Evolutionary conservation across 2,113 vertebrate genomes (phyloP).

Genomic region (Atractosteus spatula): DNA sequence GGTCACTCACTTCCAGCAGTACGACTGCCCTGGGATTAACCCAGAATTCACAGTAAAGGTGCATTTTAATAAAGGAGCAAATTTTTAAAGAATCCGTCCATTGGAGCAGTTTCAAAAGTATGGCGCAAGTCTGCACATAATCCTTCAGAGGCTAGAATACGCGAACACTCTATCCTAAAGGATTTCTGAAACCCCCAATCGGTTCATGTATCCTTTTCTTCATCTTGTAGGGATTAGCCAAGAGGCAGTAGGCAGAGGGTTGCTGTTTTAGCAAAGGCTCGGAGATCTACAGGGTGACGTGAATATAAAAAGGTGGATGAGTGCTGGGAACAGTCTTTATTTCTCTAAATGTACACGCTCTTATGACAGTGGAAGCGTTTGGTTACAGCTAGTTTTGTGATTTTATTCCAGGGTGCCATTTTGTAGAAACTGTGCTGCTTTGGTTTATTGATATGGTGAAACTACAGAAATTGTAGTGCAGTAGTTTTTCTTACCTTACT

Average conservation of each 20-base stretch:
- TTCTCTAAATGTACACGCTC: too few relatives aligned
- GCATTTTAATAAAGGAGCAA: constrained; percentile 33
- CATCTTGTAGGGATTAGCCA: constrained; percentile 51
- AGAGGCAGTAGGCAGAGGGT: constrained; percentile 38
- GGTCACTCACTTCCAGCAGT: constrained; percentile 18
- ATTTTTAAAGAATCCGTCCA: constrained; percentile 22
- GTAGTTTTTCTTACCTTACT: too few relatives aligned
- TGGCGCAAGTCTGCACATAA: constrained; percentile 41
- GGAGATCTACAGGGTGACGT: constrained; percentile 33
- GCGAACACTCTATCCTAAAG: constrained; percentile 45
- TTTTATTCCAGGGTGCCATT: too few relatives aligned
- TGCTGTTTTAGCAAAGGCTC: constrained; percentile 1
- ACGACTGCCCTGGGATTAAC: constrained; percentile 7
- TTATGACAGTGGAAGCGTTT: too few relatives aligned
- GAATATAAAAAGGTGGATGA: constrained; percentile 51
- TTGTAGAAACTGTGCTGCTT: too few relatives aligned
- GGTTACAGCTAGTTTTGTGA: too few relatives aligned
- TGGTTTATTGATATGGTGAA: too few relatives aligned
- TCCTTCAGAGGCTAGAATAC: constrained; percentile 40
- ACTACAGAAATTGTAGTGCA: too few relatives aligned
- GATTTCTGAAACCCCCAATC: constrained; percentile 45
- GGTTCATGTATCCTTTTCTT: constrained; percentile 39
- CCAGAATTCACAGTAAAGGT: constrained; percentile 18
- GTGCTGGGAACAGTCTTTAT: constrained; percentile 32
- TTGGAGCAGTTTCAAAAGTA: constrained; percentile 44